Evolutionary conservation across 2,113 vertebrate genomes (phyloP), one percentile per base, ranked within the genome.

Genomic region (Heptranchias perlo): DNA sequence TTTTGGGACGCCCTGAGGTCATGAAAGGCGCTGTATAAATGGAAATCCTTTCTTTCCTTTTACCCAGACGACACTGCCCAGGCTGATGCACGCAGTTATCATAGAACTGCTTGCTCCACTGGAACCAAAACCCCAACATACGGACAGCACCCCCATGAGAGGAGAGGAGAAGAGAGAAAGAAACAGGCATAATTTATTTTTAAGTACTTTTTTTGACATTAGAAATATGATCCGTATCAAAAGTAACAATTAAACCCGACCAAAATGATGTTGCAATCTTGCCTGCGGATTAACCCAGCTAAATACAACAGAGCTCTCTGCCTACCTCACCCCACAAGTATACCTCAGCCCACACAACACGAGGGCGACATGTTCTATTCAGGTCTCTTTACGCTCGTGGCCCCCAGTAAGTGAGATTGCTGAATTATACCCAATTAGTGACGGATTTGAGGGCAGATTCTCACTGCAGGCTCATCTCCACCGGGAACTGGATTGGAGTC

Each of bases 381-480:
- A 61, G 58, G 16, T 39, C 44, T 28, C 35, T 39, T 18, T 18
- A 18, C 16, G 0, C 58, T 3, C 35, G 0, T 39, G 16, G 89
- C 35, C n/a, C n/a, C 58, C 16, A 25, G 16, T 61, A n/a, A 62
- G 58, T 8, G 35, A 62, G 89, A 21, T 62, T 7, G 35, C 58
- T 62, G 89, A 62, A 93, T 93, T 93, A 93, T 23, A 62, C 58
- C 35, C 89, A 93, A 93, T 93, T 93, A 93, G 89, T 23, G n/a
- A 61, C 0, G 58, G 89, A 93, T 93, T 93, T 93, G 35, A 39
- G 89, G 89, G 58, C 89, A 93, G 89, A 2, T n/a, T 62, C 89
- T n/a, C 58, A 18, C 18, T 14, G 14, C 39, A 44, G 14, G 16
- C 78, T 7, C 16, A 18, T 82, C 58, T 62, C 89, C 58, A 2